Evolutionary conservation across 2,113 vertebrate species (phyloP).

Genomic region (Cyprichromis sp.): DNA sequence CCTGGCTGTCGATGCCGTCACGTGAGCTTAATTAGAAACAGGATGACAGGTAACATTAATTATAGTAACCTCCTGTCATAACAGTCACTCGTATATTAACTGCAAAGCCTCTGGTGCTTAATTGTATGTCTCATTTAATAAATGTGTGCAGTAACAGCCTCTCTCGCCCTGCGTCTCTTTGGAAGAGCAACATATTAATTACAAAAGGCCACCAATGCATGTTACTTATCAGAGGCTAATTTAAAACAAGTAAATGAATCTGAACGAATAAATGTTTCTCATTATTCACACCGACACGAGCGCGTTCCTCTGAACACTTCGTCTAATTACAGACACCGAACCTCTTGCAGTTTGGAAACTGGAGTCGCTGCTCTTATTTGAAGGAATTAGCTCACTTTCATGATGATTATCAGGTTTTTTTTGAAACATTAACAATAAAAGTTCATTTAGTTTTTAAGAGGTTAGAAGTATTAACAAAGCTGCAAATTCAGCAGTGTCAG

Average conservation of each 20-base stretch:
- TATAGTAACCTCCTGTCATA: conserved; percentile 49
- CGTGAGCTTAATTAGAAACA: conserved; percentile 47
- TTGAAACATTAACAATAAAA: background rate
- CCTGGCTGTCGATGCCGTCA: conserved; percentile 28
- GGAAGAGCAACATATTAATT: conserved; percentile 23
- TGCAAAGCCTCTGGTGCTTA: conserved; percentile 37
- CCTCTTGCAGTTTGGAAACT: background rate
- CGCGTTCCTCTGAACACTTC: background rate
- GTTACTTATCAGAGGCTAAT: conserved; percentile 26
- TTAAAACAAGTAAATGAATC: conserved; percentile 23
- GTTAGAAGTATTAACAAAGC: background rate
- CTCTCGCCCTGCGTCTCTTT: background rate
- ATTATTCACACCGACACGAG: conserved; percentile 2
- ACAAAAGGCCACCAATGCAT: background rate
- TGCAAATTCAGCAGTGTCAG: background rate
- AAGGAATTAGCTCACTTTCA: background rate
- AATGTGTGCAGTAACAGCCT: background rate
- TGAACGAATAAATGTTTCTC: conserved; percentile 13
- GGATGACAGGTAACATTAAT: conserved; percentile 61
- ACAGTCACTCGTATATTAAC: conserved; percentile 48
- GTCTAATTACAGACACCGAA: background rate
- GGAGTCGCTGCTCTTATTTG: background rate
- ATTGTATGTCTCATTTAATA: conserved; percentile 54
- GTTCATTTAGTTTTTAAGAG: background rate
- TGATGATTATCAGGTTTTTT: background rate